A percentile compares a stretch with the other conserved stretches of the same genome.
phyloP scores from a whole-genome alignment of 2,888 invertebrate species.

The Neoaliturus tenellus region DNA sequence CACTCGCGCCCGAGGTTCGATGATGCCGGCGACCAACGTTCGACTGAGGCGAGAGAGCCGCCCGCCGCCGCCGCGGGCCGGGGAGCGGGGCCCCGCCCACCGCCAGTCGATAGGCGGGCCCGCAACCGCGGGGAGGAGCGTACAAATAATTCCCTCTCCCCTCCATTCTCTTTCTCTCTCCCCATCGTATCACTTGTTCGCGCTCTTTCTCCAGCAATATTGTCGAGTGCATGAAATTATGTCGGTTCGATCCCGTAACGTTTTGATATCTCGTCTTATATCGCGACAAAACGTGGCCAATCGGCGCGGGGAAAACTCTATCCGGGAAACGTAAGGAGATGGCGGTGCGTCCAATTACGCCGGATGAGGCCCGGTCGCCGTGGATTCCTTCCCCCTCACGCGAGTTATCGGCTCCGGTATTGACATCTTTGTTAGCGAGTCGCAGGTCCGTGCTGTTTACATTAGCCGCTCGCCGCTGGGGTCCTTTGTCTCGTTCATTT shows the following conservation, averaged over 20 bases:
- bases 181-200: slow-evolving; percentile 44
- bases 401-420: slow-evolving; percentile 48
- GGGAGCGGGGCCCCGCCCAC: slow-evolving; percentile 57
- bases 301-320: slow-evolving; percentile 57
- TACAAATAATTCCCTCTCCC: slow-evolving; percentile 54
- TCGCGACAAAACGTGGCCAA: slow-evolving; percentile 54
- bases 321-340: slow-evolving; percentile 56
- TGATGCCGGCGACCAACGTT: slow-evolving; percentile 1
- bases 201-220: slow-evolving; percentile 55
- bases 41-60: slow-evolving; percentile 18
- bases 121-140: slow-evolving; percentile 40
- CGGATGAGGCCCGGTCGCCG: slow-evolving; percentile 50
- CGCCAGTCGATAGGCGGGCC: slow-evolving; percentile 28
- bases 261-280: slow-evolving; percentile 54
- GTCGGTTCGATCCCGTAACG: slow-evolving; percentile 49
- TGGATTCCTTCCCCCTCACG: slow-evolving; percentile 50
- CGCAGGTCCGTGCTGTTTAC: slow-evolving; percentile 47
- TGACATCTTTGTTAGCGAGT: slow-evolving; percentile 60
- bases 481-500: slow-evolving; percentile 33
- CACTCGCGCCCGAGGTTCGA: slow-evolving; percentile 42
- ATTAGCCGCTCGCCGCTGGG: slow-evolving; percentile 3
- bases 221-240: slow-evolving; percentile 57
- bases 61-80: neutral
- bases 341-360: slow-evolving; percentile 59
- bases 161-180: slow-evolving; percentile 24